A percentile compares a stretch with the other conserved stretches of the same genome.
These are phyloP conservation scores for Phymanthus crucifer DNA, from an alignment of 92 coral and sea anemone species.

Conservation along the genomic window DNA sequence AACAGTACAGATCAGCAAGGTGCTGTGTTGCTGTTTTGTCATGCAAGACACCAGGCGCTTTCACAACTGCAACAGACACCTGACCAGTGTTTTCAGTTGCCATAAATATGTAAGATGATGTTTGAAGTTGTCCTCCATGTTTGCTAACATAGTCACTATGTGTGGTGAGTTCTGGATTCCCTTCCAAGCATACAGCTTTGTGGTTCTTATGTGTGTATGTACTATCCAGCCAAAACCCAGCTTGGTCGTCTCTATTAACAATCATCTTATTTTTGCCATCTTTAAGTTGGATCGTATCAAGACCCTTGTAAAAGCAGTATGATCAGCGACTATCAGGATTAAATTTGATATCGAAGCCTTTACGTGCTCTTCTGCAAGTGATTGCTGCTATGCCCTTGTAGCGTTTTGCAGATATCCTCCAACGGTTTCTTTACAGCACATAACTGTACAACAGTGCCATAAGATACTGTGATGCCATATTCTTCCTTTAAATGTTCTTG, in stretches of 20 bases:
- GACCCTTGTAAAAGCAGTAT: conserved; percentile 46
- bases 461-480: conserved; percentile 42
- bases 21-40: conserved; percentile 12
- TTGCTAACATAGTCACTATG: conserved; percentile 54
- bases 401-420: conserved; percentile 39
- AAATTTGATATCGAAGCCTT: conserved; percentile 53
- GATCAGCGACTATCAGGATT: conserved; percentile 53
- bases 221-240: conserved; percentile 54
- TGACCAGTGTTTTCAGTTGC: conserved; percentile 51
- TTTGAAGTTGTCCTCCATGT: conserved; percentile 47
- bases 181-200: conserved; percentile 29
- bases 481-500: conserved; percentile 50
- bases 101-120: conserved; percentile 54
- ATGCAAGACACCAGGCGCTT: conserved; percentile 20
- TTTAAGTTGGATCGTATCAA: conserved; percentile 38
- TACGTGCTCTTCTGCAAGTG: conserved; percentile 52
- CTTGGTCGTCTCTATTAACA: conserved; percentile 55
- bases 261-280: conserved; percentile 49
- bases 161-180: conserved; percentile 42
- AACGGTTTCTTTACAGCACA: conserved; percentile 56
- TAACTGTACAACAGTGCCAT: conserved; percentile 64
- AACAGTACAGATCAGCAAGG: conserved; percentile 28
- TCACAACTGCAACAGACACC: conserved; percentile 53
- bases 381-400: conserved; percentile 59
- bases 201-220: conserved; percentile 54